Conservation (phyloP, 2,113 vertebrate genomes). For the Calidris pygmaea region DNA sequence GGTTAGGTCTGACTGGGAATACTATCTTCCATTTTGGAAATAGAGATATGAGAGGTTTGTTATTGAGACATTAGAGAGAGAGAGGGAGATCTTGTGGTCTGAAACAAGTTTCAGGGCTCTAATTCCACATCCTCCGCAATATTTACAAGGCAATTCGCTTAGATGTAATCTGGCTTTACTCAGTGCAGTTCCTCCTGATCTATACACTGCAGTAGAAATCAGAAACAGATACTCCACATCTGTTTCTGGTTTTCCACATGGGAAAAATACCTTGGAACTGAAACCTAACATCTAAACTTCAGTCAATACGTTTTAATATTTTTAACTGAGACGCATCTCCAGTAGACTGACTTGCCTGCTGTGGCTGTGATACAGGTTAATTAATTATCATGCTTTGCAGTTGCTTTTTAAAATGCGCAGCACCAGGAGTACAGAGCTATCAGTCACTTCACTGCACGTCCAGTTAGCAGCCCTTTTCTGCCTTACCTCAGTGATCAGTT, state of each 20-base stretch:
- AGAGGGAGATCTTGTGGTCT: background rate
- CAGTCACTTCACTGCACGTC: background rate
- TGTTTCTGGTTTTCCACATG: constrained; percentile 25
- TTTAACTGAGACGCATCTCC: background rate
- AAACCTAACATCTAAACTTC: background rate
- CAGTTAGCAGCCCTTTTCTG: background rate
- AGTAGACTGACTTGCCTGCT: background rate
- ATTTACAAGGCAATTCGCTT: constrained; percentile 18
- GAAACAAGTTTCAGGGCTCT: background rate
- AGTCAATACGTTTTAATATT: background rate
- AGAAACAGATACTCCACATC: constrained; percentile 24
- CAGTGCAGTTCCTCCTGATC: background rate
- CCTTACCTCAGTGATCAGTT: background rate
- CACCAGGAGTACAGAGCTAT: background rate
- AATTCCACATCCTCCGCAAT: constrained; percentile 26
- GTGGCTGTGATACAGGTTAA: background rate
- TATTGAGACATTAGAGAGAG: background rate
- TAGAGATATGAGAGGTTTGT: background rate
- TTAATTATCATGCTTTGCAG: background rate
- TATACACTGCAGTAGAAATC: background rate
- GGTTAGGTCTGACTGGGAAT: background rate
- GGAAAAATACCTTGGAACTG: background rate
- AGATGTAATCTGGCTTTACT: constrained; percentile 29
- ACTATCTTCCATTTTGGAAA: background rate
- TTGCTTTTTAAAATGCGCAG: background rate